Conservation (phyloP, 2,113 vertebrate species). For the Psittacara wagleri region DNA sequence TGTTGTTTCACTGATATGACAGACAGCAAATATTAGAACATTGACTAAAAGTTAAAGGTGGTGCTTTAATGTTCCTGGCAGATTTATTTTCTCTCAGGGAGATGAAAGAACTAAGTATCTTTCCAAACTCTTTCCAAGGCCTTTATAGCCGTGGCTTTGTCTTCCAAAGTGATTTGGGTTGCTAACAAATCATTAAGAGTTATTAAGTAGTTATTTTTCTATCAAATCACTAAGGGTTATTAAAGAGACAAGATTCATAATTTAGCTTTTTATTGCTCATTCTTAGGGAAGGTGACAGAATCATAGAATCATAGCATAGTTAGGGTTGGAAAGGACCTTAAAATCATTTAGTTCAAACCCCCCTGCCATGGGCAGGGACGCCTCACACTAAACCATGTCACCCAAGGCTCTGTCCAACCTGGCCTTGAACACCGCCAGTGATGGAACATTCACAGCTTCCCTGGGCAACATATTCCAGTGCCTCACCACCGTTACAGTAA, state of each 20-base stretch:
- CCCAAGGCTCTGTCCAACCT: too few species aligned
- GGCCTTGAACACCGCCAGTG: too few species aligned
- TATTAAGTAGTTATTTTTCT: background rate
- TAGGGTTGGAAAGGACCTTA: too few species aligned
- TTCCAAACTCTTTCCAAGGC: background rate
- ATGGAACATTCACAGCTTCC: too few species aligned
- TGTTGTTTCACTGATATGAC: background rate
- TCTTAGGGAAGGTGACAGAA: background rate
- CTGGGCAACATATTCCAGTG: too few species aligned
- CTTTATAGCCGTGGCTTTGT: background rate
- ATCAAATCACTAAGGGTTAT: background rate
- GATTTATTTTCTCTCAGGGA: conserved; percentile 23
- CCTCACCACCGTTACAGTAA: too few species aligned
- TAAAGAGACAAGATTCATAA: background rate
- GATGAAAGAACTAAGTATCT: conserved; percentile 1
- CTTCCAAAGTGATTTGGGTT: background rate
- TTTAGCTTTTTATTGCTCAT: background rate
- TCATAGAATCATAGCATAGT: too few species aligned
- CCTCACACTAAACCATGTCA: too few species aligned
- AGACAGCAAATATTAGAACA: background rate
- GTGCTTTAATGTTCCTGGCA: background rate
- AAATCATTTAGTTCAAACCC: too few species aligned
- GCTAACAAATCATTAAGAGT: background rate
- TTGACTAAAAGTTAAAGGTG: background rate
- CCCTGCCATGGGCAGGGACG: too few species aligned